These are phyloP conservation scores for Pseudorasbora parva DNA, from an alignment of 2,113 vertebrate species.

Conservation along the genomic window DNA sequence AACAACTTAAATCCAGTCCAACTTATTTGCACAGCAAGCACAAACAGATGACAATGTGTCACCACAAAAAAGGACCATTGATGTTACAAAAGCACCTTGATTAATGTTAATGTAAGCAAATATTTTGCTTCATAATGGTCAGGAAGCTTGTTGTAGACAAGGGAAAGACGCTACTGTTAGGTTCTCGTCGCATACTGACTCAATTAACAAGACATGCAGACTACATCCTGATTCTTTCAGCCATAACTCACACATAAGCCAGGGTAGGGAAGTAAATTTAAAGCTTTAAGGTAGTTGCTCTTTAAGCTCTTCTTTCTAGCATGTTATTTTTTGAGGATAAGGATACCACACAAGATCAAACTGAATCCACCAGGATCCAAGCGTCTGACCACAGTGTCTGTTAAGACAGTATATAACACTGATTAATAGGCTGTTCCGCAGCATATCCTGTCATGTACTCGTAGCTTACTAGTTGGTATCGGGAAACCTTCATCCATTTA, in stretches of 20 bases:
- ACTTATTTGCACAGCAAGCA: slow-evolving; percentile 43
- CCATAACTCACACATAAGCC: background rate
- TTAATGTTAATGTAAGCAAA: background rate
- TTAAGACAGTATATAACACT: background rate
- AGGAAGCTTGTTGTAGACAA: background rate
- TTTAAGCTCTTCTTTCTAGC: background rate
- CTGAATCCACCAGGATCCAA: slow-evolving; percentile 20
- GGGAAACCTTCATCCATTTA: slow-evolving; percentile 2
- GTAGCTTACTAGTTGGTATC: background rate
- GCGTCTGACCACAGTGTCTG: background rate
- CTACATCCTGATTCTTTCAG: background rate
- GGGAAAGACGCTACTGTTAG: background rate
- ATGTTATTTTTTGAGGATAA: background rate
- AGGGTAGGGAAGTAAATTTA: background rate
- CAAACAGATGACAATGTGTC: background rate
- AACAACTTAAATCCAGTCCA: slow-evolving; percentile 30
- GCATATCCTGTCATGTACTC: slow-evolving; percentile 19
- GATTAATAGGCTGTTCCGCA: slow-evolving; percentile 14
- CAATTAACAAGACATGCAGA: background rate
- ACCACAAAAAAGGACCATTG: background rate
- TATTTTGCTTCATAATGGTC: background rate
- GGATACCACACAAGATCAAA: background rate
- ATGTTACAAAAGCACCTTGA: background rate
- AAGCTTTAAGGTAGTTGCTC: background rate
- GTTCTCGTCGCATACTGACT: background rate